Conservation (phyloP, 1,140 invertebrate genomes). For the Bombus affinis region DNA sequence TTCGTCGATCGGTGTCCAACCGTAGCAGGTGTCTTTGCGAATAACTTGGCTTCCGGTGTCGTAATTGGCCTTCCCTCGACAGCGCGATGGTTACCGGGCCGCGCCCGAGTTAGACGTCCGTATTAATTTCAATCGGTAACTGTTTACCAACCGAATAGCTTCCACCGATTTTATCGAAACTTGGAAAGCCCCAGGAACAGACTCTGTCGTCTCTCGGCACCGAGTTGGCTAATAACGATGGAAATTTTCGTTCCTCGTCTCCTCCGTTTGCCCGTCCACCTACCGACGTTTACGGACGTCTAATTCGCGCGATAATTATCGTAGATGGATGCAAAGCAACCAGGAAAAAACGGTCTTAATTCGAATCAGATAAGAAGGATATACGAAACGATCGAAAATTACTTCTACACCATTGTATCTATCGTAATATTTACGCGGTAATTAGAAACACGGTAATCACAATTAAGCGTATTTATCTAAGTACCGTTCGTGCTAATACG, state of each 20-base stretch:
- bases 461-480: too few species aligned
- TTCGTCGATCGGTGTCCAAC: conserved; percentile 22
- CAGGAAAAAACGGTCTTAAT: not conserved
- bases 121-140: not conserved
- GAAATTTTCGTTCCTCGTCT: too few species aligned
- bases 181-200: not conserved
- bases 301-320: not conserved
- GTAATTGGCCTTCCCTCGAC: not conserved
- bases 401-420: too few species aligned
- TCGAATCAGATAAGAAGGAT: not conserved
- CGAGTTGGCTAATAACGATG: too few species aligned
- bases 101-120: not conserved
- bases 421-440: too few species aligned
- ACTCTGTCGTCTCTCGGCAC: too few species aligned
- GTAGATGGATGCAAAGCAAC: not conserved
- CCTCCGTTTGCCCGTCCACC: not conserved
- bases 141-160: not conserved
- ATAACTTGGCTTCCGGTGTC: conserved; percentile 36
- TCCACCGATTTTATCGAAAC: not conserved
- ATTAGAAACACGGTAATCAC: too few species aligned
- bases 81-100: not conserved
- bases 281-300: not conserved
- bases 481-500: rapidly evolving
- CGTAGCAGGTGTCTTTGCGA: conserved; percentile 40
- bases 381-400: not conserved